Evolutionary conservation across 2,888 invertebrate species (phyloP).

Genomic region (Lycia hirtaria): DNA sequence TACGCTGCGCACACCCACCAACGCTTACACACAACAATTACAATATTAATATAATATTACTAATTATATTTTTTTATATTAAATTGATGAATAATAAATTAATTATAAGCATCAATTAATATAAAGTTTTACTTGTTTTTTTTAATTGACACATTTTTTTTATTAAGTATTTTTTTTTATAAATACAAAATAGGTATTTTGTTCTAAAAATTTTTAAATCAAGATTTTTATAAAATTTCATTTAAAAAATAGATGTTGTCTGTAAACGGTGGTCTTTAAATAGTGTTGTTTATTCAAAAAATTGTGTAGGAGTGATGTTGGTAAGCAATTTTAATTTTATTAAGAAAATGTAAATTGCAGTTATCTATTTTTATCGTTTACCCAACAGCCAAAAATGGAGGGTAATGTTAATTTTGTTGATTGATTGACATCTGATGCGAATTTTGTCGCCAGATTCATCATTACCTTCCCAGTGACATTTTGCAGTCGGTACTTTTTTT

Average conservation of each 20-base stretch:
- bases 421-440: too few species aligned
- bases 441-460: too few species aligned
- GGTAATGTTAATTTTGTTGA: too few species aligned
- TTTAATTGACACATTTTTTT: background rate
- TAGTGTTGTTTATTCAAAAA: background rate
- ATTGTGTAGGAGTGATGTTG: background rate
- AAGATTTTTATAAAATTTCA: too few species aligned
- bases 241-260: background rate
- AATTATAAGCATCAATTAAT: background rate
- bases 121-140: background rate
- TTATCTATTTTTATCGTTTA: background rate
- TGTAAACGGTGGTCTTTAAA: background rate
- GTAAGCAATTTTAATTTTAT: constrained; percentile 7
- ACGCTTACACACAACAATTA: background rate
- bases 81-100: background rate
- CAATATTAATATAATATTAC: background rate
- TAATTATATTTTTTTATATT: background rate
- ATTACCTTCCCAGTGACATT: too few species aligned
- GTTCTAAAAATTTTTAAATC: too few species aligned
- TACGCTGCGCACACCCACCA: constrained; percentile 32
- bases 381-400: too few species aligned
- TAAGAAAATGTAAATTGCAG: too few species aligned
- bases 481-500: too few species aligned
- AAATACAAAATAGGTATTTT: too few species aligned
- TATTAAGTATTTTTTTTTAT: background rate